Conservation (phyloP, 2,888 invertebrate genomes). For the Oscheius sp. region DNA sequence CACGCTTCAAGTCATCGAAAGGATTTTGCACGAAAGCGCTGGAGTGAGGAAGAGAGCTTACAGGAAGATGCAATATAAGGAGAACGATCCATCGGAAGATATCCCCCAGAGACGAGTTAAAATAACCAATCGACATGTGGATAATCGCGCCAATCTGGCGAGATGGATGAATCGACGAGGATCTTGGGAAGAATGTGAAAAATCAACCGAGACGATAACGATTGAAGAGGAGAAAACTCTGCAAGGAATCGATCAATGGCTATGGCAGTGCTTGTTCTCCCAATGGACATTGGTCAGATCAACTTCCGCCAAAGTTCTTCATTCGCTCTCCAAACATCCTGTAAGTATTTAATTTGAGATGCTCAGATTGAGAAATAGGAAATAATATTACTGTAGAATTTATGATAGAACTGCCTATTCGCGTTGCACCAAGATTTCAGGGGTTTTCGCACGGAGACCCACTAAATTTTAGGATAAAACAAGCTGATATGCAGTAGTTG, state of each 20-base stretch:
- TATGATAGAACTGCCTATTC: too few species aligned
- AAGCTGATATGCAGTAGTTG: too few species aligned
- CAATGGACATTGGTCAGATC: constrained; percentile 42
- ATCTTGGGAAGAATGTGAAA: constrained; percentile 6
- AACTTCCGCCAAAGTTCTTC: constrained; percentile 36
- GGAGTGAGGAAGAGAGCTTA: constrained; percentile 11
- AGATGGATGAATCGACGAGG: constrained; percentile 8
- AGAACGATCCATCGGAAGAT: not conserved
- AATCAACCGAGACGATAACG: not conserved
- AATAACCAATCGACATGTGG: constrained; percentile 1
- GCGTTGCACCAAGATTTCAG: too few species aligned
- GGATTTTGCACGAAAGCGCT: constrained; percentile 28
- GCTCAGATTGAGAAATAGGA: too few species aligned
- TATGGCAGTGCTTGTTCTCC: constrained; percentile 47
- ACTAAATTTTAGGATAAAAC: too few species aligned
- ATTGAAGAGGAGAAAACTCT: not conserved
- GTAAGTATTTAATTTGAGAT: constrained; percentile 19
- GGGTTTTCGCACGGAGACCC: too few species aligned
- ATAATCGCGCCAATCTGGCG: not conserved
- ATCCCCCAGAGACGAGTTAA: not conserved
- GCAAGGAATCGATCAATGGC: constrained; percentile 35
- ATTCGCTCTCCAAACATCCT: constrained; percentile 32
- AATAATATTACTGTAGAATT: too few species aligned
- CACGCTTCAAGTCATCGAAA: constrained; percentile 37
- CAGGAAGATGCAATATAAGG: constrained; percentile 3